These are phyloP conservation scores for Habrosyne pyritoides DNA, from an alignment of 2,888 invertebrate species.

Conservation along the genomic window DNA sequence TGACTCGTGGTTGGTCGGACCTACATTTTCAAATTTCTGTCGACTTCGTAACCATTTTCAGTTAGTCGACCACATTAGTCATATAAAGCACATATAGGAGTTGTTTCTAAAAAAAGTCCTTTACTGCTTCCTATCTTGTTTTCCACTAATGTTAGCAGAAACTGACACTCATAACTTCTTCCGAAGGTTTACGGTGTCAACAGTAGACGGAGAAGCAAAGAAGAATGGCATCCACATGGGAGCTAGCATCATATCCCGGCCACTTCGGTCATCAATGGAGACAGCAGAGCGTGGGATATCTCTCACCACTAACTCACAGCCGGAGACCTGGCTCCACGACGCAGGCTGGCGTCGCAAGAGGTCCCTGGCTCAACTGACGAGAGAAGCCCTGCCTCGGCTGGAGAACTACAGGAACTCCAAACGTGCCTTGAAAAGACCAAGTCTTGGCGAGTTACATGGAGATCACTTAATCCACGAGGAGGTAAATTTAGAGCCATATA, in stretches of 20 bases:
- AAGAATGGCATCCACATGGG: conserved; percentile 78
- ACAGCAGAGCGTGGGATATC: conserved; percentile 54
- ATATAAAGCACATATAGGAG: no score
- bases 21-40: no score
- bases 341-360: conserved; percentile 79
- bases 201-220: conserved; percentile 67
- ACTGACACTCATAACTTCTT: conserved; percentile 11
- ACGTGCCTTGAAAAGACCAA: conserved; percentile 90
- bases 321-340: conserved; percentile 76
- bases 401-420: conserved; percentile 93
- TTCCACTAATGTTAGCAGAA: no score
- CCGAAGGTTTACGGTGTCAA: conserved; percentile 68
- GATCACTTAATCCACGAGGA: conserved; percentile 78
- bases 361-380: conserved; percentile 87
- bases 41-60: background rate
- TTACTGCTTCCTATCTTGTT: no score
- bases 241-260: conserved; percentile 71
- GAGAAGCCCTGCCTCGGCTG: conserved; percentile 91
- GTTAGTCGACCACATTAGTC: no score
- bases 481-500: conserved; percentile 35
- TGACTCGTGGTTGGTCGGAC: background rate
- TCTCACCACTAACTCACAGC: conserved; percentile 38
- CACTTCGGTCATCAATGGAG: conserved; percentile 66
- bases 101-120: no score
- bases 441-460: conserved; percentile 92